phyloP scores from a whole-genome alignment of 1,140 invertebrate species.

The Lanistes nyassanus region DNA sequence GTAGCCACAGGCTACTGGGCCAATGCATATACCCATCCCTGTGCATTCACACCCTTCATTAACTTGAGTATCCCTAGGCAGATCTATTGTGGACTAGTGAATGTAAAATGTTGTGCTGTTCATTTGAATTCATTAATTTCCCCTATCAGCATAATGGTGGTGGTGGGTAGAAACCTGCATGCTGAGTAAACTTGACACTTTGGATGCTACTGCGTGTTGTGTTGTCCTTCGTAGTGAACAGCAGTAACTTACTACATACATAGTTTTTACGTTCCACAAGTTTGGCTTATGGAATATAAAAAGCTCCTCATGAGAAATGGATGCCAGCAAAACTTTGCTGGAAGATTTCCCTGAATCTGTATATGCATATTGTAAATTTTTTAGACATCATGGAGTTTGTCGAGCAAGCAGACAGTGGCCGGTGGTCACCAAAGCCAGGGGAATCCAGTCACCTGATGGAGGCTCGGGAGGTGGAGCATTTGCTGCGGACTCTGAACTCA shows the following conservation, averaged over 20 bases:
- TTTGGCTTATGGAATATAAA: not conserved
- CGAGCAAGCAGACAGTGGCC: slow-evolving; percentile 16
- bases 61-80: too few species aligned
- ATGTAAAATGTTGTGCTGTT: too few species aligned
- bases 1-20: too few species aligned
- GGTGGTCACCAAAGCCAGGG: slow-evolving; percentile 29
- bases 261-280: not conserved
- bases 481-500: slow-evolving; percentile 24
- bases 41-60: too few species aligned
- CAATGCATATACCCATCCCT: too few species aligned
- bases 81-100: too few species aligned
- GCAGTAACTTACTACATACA: not conserved
- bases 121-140: too few species aligned
- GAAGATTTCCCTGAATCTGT: too few species aligned
- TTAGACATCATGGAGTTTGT: not conserved
- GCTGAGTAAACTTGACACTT: too few species aligned
- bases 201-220: too few species aligned
- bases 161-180: too few species aligned
- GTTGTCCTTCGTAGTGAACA: not conserved
- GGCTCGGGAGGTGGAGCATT: slow-evolving; percentile 27
- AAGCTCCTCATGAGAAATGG: not conserved
- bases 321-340: not conserved
- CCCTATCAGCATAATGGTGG: too few species aligned
- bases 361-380: not conserved
- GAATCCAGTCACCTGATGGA: slow-evolving; percentile 20